Evolutionary conservation across 2,888 invertebrate species (phyloP).

Genomic region (Eupithecia subfuscata): DNA sequence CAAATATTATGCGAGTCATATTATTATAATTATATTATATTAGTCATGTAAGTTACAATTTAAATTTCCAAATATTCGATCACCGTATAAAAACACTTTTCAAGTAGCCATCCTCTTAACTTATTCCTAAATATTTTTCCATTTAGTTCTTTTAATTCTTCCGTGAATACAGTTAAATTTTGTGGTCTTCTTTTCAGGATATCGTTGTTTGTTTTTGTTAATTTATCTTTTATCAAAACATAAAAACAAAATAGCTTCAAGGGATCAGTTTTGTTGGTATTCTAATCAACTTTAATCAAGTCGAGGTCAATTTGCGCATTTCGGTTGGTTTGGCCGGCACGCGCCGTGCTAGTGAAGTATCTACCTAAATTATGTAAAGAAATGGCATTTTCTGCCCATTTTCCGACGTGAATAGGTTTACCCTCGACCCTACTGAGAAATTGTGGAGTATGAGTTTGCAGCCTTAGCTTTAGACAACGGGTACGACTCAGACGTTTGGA

Average conservation of each 20-base stretch:
- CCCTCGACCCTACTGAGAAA: background rate
- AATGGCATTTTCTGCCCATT: slow-evolving; percentile 21
- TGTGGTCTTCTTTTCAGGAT: too few relatives aligned
- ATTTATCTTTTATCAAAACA: background rate
- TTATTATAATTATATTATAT: too few relatives aligned
- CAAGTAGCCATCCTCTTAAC: too few relatives aligned
- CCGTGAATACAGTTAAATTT: too few relatives aligned
- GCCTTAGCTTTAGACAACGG: slow-evolving; percentile 13
- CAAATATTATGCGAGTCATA: too few relatives aligned
- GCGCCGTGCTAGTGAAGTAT: slow-evolving; percentile 18
- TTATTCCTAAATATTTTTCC: too few relatives aligned
- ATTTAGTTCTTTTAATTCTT: too few relatives aligned
- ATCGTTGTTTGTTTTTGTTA: background rate
- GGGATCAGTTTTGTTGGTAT: slow-evolving; percentile 3
- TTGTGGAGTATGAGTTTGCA: background rate
- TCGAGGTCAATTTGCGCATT: slow-evolving; percentile 6
- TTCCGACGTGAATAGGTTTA: slow-evolving; percentile 16
- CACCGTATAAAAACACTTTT: too few relatives aligned
- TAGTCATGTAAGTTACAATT: too few relatives aligned
- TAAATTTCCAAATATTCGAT: too few relatives aligned
- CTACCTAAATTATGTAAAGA: slow-evolving; percentile 24
- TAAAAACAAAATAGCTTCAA: slow-evolving; percentile 4
- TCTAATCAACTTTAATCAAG: slow-evolving; percentile 6
- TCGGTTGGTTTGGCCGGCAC: slow-evolving; percentile 6
- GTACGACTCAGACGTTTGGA: slow-evolving; percentile 13